A percentile compares a stretch with the other conserved stretches of the same genome.
These are phyloP conservation scores for Parapsyche elsis DNA, from an alignment of 1,140 invertebrate species.

Conservation along the genomic window DNA sequence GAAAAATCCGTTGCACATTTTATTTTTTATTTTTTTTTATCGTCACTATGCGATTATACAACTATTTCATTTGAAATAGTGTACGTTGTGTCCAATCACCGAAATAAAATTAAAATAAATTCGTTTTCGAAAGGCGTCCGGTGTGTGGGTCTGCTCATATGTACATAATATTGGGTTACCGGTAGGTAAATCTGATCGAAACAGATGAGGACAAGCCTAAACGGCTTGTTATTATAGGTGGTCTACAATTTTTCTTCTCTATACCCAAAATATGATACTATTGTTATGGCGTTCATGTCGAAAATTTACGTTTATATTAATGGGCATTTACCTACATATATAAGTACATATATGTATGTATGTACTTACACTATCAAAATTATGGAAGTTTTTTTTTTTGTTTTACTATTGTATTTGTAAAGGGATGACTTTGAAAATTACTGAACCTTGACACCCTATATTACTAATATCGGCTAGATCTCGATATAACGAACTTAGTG, in stretches of 20 bases:
- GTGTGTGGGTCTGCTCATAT: neutral
- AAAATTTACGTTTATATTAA: constrained; percentile 27
- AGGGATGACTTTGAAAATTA: constrained; percentile 35
- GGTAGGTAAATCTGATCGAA: constrained; percentile 46
- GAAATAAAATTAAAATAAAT: neutral
- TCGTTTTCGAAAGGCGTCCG: neutral
- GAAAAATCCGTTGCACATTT: neutral
- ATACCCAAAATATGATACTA: constrained; percentile 26
- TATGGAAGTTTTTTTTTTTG: neutral
- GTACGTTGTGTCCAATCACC: too few relatives aligned
- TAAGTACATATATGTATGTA: too few relatives aligned
- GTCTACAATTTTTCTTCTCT: constrained; percentile 49
- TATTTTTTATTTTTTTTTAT: too few relatives aligned
- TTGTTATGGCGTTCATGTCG: constrained; percentile 14
- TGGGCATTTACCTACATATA: too few relatives aligned
- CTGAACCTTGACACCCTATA: constrained; percentile 44
- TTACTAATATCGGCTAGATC: constrained; percentile 36
- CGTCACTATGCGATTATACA: too few relatives aligned
- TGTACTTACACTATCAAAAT: too few relatives aligned
- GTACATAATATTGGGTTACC: constrained; percentile 48
- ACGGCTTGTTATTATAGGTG: constrained; percentile 53
- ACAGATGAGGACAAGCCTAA: constrained; percentile 48
- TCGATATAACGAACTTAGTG: constrained; percentile 41
- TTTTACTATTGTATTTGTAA: neutral
- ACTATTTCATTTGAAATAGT: too few relatives aligned